These are phyloP conservation scores for Balearica regulorum DNA, from an alignment of 2,797 vertebrate species.

Conservation along the genomic window DNA sequence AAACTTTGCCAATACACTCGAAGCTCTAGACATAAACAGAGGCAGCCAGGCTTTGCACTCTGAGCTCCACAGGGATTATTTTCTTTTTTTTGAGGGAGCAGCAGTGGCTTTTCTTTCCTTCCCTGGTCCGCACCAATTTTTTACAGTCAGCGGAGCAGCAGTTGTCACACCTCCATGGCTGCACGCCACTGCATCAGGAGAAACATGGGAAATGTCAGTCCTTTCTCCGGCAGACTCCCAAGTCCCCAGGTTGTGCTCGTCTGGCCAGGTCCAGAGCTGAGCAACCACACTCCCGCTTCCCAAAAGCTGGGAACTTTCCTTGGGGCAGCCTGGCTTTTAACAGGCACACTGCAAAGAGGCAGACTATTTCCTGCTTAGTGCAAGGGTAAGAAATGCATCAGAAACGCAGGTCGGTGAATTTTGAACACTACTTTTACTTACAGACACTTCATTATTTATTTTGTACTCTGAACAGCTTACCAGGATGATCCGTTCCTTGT, in stretches of 20 bases:
- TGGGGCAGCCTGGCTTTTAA: not conserved
- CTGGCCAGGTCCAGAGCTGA: not conserved
- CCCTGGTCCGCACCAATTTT: not conserved
- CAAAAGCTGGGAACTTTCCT: not conserved
- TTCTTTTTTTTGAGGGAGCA: not conserved
- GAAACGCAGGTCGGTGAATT: not conserved
- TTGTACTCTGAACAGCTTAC: not conserved
- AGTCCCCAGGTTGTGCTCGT: not conserved
- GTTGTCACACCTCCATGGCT: not conserved
- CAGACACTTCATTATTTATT: not conserved
- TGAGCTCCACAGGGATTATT: not conserved
- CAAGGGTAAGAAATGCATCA: not conserved
- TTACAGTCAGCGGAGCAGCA: not conserved
- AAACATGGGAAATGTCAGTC: not conserved
- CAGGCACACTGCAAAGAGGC: not conserved
- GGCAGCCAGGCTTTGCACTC: not conserved
- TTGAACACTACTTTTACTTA: constrained; percentile 6
- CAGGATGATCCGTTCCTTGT: not conserved
- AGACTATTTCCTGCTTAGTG: not conserved
- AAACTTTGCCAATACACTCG: not conserved
- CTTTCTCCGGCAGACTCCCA: not conserved
- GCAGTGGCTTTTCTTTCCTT: not conserved
- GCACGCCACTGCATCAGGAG: not conserved
- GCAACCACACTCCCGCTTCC: fast-evolving
- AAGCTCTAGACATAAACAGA: not conserved